Percentiles rank a stretch among this genome's conserved stretches.
Evolutionary conservation across 2,113 vertebrate species (phyloP).

Genomic region (Myrmophylax atrothorax): DNA sequence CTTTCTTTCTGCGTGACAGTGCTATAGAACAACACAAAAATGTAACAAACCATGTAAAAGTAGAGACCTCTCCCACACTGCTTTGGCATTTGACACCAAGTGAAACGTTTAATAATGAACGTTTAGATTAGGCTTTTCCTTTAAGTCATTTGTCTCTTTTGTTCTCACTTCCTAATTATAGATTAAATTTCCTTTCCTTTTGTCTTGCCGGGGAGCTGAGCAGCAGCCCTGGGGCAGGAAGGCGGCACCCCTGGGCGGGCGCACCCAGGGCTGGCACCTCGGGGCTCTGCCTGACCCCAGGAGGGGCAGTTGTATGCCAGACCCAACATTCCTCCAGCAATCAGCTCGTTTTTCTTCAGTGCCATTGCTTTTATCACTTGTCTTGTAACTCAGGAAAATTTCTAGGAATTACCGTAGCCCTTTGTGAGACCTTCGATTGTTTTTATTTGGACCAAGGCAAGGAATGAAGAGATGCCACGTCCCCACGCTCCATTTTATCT

Average conservation of each 20-base stretch:
- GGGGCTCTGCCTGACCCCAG: neutral
- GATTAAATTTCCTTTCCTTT: conserved; percentile 48
- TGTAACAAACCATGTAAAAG: neutral
- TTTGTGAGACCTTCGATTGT: neutral
- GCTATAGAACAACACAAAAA: neutral
- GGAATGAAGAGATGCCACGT: neutral
- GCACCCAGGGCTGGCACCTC: neutral
- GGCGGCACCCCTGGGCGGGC: neutral
- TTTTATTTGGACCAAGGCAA: neutral
- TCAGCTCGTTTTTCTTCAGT: neutral
- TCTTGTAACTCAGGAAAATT: neutral
- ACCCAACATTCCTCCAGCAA: neutral
- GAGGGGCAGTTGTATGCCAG: neutral
- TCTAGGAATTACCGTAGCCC: neutral
- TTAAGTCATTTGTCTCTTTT: conserved; percentile 60
- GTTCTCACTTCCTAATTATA: conserved; percentile 56
- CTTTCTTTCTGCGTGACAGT: neutral
- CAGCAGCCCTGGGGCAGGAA: neutral
- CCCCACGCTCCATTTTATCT: neutral
- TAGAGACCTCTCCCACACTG: neutral
- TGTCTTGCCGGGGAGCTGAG: neutral
- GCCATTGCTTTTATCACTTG: neutral
- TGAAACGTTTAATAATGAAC: neutral
- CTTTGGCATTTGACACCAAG: neutral
- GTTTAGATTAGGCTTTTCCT: conserved; percentile 65